Evolutionary conservation across 2,113 vertebrate genomes (phyloP), one percentile per base, ranked within the genome.

Genomic region (Melozone crissalis): DNA sequence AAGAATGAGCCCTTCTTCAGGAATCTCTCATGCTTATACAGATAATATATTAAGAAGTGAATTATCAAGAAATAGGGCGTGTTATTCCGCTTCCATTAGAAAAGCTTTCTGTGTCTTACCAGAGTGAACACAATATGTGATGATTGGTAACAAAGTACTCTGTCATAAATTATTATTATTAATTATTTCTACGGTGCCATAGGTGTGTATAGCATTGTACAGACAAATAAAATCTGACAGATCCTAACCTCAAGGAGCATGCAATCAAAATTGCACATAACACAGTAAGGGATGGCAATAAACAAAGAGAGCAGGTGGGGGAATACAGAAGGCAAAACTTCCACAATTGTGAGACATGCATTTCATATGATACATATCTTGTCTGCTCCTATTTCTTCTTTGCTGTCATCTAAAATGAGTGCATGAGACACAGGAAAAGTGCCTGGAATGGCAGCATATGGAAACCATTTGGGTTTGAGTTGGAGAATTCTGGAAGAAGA

Each of bases 111-210:
- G 9, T 51, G 31, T 77, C 57, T 58, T 78, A 62, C 21, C 47
- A 12, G 55, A 65, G 22, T 82, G 66, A 37, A 66, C 31, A 65
- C 58, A 89, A 46, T 72, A 37, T 24, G 41, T 54, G 58, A 82
- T 73, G 62, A 76, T 51, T 82, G 22, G 28, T 87, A 82, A 51
- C 77, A 89, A 87, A 22, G 66, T 83, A 35, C 15, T 87, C 46
- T 93, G 93, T 85, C 91, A 89, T 89, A 92, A 92, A 75, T 65
- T 71, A 37, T 95, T 96, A 79, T 58, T 68, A 94, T 76, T 91
- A 92, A 93, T 92, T 95, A 89, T 78, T 89, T 89, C 87, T 83
- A 2, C 69, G 43, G 43, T 54, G 37, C 23, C 30, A 76, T 66
- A 82, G 57, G 52, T 97, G 66, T 62, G 37, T 19, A 15, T 43